Evolutionary conservation across 2,797 vertebrate genomes (phyloP).

Genomic region (Ptychadena robeensis): DNA sequence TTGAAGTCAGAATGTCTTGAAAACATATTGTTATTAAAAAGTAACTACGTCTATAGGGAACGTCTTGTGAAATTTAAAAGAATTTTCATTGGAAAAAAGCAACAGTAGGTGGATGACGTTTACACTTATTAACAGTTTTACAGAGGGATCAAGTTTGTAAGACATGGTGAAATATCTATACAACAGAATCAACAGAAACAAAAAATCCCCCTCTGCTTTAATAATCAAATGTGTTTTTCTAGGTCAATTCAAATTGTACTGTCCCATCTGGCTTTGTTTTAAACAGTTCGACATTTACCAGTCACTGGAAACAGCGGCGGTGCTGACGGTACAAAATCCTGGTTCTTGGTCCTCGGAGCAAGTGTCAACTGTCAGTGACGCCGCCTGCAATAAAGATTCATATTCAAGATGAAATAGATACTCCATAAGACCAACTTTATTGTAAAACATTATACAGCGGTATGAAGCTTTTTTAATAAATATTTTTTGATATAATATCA

Average conservation of each 20-base stretch:
- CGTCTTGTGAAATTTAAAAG: slow-evolving; percentile 48
- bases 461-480: background rate
- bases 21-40: slow-evolving; percentile 40
- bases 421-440: background rate
- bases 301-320: slow-evolving; percentile 89
- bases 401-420: background rate
- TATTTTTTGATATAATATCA: background rate
- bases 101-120: slow-evolving; percentile 38
- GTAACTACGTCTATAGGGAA: slow-evolving; percentile 34
- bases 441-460: slow-evolving; percentile 3
- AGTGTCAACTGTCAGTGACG: slow-evolving; percentile 92
- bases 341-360: slow-evolving; percentile 92
- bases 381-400: slow-evolving; percentile 78
- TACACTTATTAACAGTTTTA: slow-evolving; percentile 41
- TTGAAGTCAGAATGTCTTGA: slow-evolving; percentile 20
- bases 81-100: slow-evolving; percentile 39
- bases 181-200: slow-evolving; percentile 7
- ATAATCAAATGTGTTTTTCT: slow-evolving; percentile 14
- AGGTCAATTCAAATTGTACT: background rate
- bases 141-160: slow-evolving; percentile 24
- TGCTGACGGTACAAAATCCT: slow-evolving; percentile 93
- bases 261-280: background rate
- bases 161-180: slow-evolving; percentile 2
- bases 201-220: slow-evolving; percentile 15
- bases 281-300: slow-evolving; percentile 78